Conservation (phyloP, 2,113 vertebrate species). For the Forbesichthys agassizii region DNA sequence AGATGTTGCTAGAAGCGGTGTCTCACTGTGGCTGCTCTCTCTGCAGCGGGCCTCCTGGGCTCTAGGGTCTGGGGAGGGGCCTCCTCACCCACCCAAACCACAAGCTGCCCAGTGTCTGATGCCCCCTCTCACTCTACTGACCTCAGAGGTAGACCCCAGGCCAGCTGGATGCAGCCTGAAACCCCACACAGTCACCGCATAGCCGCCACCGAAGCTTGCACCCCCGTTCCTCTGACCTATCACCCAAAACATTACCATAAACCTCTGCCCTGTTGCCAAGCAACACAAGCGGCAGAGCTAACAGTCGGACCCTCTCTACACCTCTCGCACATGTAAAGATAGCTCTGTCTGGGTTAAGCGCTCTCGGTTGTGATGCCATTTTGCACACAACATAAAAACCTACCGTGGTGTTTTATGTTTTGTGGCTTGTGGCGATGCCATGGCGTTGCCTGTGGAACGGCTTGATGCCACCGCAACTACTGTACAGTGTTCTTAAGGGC, state of each 20-base stretch:
- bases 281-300: constrained; percentile 45
- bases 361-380: constrained; percentile 59
- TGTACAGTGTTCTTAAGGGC: constrained; percentile 17
- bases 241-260: constrained; percentile 72
- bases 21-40: constrained; percentile 37
- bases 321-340: constrained; percentile 47
- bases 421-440: constrained; percentile 67
- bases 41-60: constrained; percentile 49
- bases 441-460: constrained; percentile 53
- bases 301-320: constrained; percentile 27
- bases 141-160: constrained; percentile 55
- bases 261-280: constrained; percentile 60
- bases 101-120: constrained; percentile 61
- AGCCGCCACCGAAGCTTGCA: constrained; percentile 53
- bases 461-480: constrained; percentile 44
- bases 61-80: constrained; percentile 21
- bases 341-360: constrained; percentile 56
- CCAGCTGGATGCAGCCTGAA: constrained; percentile 56
- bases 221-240: constrained; percentile 63
- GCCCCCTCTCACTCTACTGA: constrained; percentile 49
- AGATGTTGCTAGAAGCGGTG: constrained; percentile 33
- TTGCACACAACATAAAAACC: constrained; percentile 65
- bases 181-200: constrained; percentile 60
- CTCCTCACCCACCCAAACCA: constrained; percentile 30
- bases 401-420: constrained; percentile 67